A percentile compares a stretch with the other conserved stretches of the same genome.
Evolutionary conservation across 2,113 vertebrate genomes (phyloP).

Genomic region (Lepus americanus): DNA sequence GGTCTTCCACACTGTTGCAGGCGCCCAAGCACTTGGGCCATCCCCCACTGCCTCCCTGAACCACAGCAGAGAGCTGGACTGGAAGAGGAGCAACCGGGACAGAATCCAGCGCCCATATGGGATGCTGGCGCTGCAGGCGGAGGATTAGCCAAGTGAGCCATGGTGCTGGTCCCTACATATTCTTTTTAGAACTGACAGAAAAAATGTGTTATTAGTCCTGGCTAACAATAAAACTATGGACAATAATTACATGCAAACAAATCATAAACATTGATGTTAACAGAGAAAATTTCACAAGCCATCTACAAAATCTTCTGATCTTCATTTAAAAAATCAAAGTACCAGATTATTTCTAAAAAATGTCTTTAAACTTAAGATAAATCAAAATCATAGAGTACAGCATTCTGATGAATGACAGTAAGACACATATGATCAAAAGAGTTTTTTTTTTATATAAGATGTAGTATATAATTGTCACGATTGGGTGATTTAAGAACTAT

Average conservation of each 20-base stretch:
- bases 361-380: neutral
- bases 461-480: neutral
- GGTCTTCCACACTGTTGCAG: too few relatives aligned
- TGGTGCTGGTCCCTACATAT: too few relatives aligned
- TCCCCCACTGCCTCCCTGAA: too few relatives aligned
- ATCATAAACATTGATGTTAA: neutral
- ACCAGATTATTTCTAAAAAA: neutral
- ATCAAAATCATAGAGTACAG: neutral
- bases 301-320: neutral
- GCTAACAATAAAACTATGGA: neutral
- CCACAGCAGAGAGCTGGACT: too few relatives aligned
- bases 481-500: neutral
- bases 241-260: neutral
- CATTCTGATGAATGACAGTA: neutral
- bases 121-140: too few relatives aligned
- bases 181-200: neutral
- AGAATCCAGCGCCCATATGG: too few relatives aligned
- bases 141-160: too few relatives aligned
- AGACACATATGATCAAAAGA: neutral
- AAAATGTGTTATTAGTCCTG: neutral
- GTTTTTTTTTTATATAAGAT: conserved; percentile 1
- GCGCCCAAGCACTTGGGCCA: too few relatives aligned
- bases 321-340: neutral
- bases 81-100: too few relatives aligned
- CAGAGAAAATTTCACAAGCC: neutral